Percentiles rank a stretch among this genome's conserved stretches.
phyloP scores from a whole-genome alignment of 2,113 vertebrate species.

The Ancistrus triradiatus region DNA sequence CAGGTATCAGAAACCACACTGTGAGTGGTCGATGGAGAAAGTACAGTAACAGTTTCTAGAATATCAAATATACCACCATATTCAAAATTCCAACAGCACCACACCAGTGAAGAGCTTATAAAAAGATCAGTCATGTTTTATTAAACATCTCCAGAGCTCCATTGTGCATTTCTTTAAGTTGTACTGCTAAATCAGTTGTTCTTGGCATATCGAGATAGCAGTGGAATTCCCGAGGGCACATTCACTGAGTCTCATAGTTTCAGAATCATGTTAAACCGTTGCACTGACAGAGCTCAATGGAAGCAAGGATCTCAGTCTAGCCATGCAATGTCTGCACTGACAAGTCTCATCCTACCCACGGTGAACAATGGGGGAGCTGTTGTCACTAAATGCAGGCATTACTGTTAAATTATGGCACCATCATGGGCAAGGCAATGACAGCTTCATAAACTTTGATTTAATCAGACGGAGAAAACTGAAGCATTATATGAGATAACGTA shows the following conservation, averaged over 20 bases:
- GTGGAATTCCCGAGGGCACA: neutral
- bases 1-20: too few relatives aligned
- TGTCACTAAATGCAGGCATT: slow-evolving; percentile 56
- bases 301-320: slow-evolving; percentile 6
- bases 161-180: neutral
- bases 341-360: slow-evolving; percentile 13
- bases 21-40: too few relatives aligned
- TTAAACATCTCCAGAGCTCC: slow-evolving; percentile 57
- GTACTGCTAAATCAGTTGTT: neutral
- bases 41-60: too few relatives aligned
- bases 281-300: neutral
- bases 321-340: neutral
- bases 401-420: slow-evolving; percentile 58
- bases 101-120: too few relatives aligned
- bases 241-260: neutral
- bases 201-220: neutral
- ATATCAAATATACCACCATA: too few relatives aligned
- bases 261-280: neutral
- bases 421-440: slow-evolving; percentile 60
- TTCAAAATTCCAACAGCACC: too few relatives aligned
- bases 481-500: slow-evolving; percentile 66
- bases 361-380: slow-evolving; percentile 33
- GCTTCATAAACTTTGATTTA: slow-evolving; percentile 72
- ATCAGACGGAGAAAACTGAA: slow-evolving; percentile 63
- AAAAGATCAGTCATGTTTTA: too few relatives aligned